These are phyloP conservation scores for Urocolius indicus DNA, from an alignment of 2,113 vertebrate genomes.

Conservation along the genomic window DNA sequence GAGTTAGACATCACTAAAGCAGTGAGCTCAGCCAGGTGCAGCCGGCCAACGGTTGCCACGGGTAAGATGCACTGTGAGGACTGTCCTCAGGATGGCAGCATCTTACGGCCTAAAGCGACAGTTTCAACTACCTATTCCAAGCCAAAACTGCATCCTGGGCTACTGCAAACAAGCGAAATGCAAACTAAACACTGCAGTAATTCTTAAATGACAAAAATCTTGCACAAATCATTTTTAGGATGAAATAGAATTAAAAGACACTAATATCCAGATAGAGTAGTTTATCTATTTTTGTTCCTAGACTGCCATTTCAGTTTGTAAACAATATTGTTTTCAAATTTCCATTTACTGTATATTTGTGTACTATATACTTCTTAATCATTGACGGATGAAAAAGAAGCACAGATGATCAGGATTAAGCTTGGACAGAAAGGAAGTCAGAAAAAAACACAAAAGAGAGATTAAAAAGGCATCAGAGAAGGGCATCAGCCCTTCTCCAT, in stretches of 20 bases:
- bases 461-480: neutral
- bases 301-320: neutral
- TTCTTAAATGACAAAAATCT: neutral
- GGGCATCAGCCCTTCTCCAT: neutral
- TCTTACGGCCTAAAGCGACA: neutral
- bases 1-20: neutral
- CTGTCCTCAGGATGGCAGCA: constrained; percentile 76
- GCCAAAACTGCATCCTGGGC: neutral
- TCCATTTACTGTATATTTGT: neutral
- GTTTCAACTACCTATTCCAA: neutral
- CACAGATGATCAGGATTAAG: neutral
- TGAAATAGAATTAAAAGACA: neutral
- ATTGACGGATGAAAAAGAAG: neutral
- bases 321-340: neutral
- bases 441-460: neutral
- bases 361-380: neutral
- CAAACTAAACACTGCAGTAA: neutral
- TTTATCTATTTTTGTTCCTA: neutral
- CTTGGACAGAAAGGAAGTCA: neutral
- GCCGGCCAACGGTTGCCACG: rapidly evolving
- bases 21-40: rapidly evolving
- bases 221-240: neutral
- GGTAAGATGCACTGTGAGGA: neutral
- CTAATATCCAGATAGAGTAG: neutral
- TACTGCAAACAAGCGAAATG: neutral